Percentiles rank a stretch among this genome's conserved stretches.
Conservation (phyloP, 2,113 vertebrate species). For the Perca flavescens region DNA sequence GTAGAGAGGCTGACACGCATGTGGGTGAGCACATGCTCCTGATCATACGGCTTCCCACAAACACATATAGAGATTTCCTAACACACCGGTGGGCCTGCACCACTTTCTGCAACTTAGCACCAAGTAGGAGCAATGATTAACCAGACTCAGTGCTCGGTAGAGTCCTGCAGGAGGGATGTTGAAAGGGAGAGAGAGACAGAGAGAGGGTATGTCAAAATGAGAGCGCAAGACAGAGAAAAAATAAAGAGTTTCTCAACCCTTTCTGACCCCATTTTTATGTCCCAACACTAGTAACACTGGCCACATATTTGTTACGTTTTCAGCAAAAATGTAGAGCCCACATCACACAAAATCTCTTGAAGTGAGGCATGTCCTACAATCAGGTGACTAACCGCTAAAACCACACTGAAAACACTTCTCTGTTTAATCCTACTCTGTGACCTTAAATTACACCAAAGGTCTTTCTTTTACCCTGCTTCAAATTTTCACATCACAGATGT, state of each 20-base stretch:
- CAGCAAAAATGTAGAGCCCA: neutral
- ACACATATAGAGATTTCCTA: conserved; percentile 24
- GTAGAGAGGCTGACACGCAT: conserved; percentile 10
- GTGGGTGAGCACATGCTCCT: conserved; percentile 40
- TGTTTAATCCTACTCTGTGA: neutral
- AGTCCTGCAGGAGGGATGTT: conserved; percentile 27
- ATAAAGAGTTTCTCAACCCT: conserved; percentile 13
- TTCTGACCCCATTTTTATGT: conserved; percentile 22
- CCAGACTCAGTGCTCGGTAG: conserved; percentile 24
- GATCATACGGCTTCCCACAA: conserved; percentile 1
- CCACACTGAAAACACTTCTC: neutral
- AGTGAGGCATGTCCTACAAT: neutral
- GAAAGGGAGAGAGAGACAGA: conserved; percentile 20
- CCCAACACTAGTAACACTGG: neutral
- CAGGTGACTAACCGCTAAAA: neutral
- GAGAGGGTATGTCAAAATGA: conserved; percentile 4
- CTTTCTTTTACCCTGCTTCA: neutral
- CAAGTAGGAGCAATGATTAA: conserved; percentile 74
- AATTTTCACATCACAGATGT: neutral
- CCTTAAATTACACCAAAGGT: neutral
- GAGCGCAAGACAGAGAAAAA: neutral
- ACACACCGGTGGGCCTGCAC: conserved; percentile 11
- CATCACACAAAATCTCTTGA: neutral
- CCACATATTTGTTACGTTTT: conserved; percentile 14
- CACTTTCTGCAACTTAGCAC: conserved; percentile 56